These are phyloP conservation scores for Enteromius trimaculatus DNA, from an alignment of 2,797 vertebrate genomes.

Conservation along the genomic window DNA sequence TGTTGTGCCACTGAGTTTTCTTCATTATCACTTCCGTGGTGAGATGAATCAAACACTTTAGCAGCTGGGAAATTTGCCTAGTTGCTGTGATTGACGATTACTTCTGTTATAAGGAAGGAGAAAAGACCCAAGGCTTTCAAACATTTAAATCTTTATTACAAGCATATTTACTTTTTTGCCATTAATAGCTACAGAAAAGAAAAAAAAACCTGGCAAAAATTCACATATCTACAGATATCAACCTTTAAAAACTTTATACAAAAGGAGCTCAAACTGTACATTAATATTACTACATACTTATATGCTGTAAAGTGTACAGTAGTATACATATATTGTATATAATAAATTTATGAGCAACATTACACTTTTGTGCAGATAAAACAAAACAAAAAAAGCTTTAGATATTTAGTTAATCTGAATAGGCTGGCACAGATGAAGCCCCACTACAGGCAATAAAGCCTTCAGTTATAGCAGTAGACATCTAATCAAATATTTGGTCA, in stretches of 20 bases:
- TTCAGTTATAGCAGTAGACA: constrained; percentile 59
- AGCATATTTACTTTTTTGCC: constrained; percentile 80
- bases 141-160: constrained; percentile 80
- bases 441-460: constrained; percentile 68
- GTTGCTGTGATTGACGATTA: neutral
- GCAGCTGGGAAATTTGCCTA: neutral
- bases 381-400: constrained; percentile 66
- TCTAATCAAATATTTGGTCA: constrained; percentile 79
- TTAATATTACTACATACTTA: constrained; percentile 66
- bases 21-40: neutral
- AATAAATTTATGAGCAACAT: constrained; percentile 64
- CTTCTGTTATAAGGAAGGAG: neutral
- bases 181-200: constrained; percentile 78
- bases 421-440: constrained; percentile 78
- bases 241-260: constrained; percentile 80
- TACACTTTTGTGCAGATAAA: constrained; percentile 64
- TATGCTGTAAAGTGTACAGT: constrained; percentile 56
- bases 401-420: constrained; percentile 73
- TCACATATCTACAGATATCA: constrained; percentile 75
- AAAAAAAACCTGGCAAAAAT: constrained; percentile 76
- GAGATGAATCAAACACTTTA: neutral
- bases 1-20: neutral
- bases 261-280: constrained; percentile 81
- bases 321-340: constrained; percentile 59
- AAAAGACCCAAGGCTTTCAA: neutral